A percentile compares a stretch with the other conserved stretches of the same genome.
These are phyloP conservation scores for Poecilia velifera DNA, from an alignment of 2,797 vertebrate genomes.

Conservation along the genomic window DNA sequence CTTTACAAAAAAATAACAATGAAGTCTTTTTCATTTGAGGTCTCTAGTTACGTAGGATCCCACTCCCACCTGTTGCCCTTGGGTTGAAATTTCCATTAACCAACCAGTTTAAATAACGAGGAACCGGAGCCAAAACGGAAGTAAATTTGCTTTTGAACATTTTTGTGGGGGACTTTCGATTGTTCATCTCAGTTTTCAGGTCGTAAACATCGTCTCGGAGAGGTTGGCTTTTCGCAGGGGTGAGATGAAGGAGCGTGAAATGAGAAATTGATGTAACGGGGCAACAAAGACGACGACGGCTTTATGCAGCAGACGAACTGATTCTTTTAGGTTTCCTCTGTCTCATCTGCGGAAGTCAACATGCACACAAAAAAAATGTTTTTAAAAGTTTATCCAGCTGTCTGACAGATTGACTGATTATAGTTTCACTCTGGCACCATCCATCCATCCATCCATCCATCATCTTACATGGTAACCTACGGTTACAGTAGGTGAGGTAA, in stretches of 20 bases:
- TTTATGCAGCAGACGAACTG: background rate
- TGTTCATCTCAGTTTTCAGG: constrained; percentile 20
- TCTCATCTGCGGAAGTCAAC: background rate
- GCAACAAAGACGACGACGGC: background rate
- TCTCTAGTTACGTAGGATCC: background rate
- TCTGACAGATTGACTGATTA: background rate
- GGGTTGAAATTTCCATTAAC: constrained; percentile 7
- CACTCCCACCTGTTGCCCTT: constrained; percentile 31
- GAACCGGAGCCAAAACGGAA: constrained; percentile 26
- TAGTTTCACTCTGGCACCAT: background rate
- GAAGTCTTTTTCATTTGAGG: background rate
- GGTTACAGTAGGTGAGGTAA: no score
- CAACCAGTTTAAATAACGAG: constrained; percentile 13
- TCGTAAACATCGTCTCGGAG: constrained; percentile 36
- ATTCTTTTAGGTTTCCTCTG: constrained; percentile 2
- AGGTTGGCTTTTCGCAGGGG: constrained; percentile 12
- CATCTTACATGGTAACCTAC: background rate
- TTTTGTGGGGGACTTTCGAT: constrained; percentile 25
- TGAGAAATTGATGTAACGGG: constrained; percentile 9
- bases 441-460: background rate
- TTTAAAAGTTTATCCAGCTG: background rate
- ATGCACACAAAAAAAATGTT: background rate
- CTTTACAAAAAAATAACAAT: background rate
- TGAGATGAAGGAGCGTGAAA: constrained; percentile 9
- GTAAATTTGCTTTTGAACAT: constrained; percentile 46